phyloP scores from a whole-genome alignment of 2,797 vertebrate species.

The Centropyge bicolor region DNA sequence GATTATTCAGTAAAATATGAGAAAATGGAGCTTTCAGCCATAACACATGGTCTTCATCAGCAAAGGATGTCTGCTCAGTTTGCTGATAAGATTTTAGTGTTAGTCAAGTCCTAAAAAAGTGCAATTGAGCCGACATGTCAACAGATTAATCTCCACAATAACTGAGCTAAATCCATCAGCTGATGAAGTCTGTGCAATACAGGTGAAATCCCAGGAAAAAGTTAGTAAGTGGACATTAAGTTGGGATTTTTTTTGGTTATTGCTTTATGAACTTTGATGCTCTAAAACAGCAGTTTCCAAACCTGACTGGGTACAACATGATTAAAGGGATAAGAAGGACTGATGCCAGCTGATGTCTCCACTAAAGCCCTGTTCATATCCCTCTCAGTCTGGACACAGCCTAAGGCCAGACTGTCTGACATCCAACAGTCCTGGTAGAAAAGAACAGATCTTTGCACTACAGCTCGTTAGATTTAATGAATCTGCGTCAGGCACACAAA shows the following conservation, averaged over 20 bases:
- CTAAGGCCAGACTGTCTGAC: neutral
- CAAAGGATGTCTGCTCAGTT: neutral
- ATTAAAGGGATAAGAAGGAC: neutral
- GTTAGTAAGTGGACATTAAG: neutral
- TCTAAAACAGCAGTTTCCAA: neutral
- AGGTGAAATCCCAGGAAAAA: neutral
- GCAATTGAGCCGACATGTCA: neutral
- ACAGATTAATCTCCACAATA: neutral
- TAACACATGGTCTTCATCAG: neutral
- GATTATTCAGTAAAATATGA: neutral
- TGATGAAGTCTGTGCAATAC: neutral
- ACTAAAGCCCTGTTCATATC: neutral
- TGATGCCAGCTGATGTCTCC: neutral
- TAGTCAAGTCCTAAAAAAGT: neutral
- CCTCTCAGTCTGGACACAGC: neutral
- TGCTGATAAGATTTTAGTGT: neutral
- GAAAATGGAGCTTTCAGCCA: neutral
- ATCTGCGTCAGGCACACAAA: neutral
- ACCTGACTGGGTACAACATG: neutral
- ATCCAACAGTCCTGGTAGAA: neutral
- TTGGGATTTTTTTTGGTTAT: neutral
- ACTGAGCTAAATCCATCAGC: neutral
- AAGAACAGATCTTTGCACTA: neutral
- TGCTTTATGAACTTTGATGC: neutral
- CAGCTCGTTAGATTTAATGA: neutral